phyloP scores from a whole-genome alignment of 2,113 vertebrate genomes.

The Toxotes chatareus region DNA sequence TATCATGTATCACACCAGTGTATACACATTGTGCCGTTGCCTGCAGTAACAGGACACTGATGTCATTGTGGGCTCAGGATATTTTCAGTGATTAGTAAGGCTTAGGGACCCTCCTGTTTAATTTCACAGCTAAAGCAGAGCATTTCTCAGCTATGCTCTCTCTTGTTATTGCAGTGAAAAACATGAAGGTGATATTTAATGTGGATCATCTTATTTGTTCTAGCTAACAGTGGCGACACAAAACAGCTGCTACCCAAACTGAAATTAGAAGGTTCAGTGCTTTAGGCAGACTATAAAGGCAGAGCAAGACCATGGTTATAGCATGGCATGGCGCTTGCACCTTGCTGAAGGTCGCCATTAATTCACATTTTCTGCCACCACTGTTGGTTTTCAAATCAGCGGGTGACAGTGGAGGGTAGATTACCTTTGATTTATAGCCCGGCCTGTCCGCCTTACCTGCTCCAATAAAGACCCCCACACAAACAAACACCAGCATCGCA shows the following conservation, averaged over 20 bases:
- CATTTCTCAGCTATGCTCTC: not conserved
- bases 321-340: slow-evolving; percentile 1
- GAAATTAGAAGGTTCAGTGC: slow-evolving; percentile 1
- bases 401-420: slow-evolving; percentile 59
- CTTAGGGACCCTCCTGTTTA: not conserved
- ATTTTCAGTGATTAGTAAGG: slow-evolving; percentile 11
- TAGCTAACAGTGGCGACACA: not conserved
- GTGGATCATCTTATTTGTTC: not conserved
- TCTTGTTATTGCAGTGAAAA: slow-evolving; percentile 6
- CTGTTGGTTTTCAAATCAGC: slow-evolving; percentile 72
- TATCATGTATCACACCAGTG: slow-evolving; percentile 38
- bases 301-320: slow-evolving; percentile 45
- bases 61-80: slow-evolving; percentile 20
- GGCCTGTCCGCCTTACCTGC: slow-evolving; percentile 39
- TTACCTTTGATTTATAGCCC: slow-evolving; percentile 68
- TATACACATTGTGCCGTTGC: not conserved
- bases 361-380: slow-evolving; percentile 63
- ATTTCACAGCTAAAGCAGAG: slow-evolving; percentile 1
- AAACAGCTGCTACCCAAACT: slow-evolving; percentile 16
- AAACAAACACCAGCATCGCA: not conserved
- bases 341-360: slow-evolving; percentile 56
- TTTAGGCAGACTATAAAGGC: slow-evolving; percentile 19
- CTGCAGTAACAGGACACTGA: slow-evolving; percentile 4
- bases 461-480: slow-evolving; percentile 35
- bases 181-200: not conserved